Percentiles rank a stretch among this genome's conserved stretches.
Evolutionary conservation across 2,113 vertebrate species (phyloP).

Genomic region (Coptodon rendalli): DNA sequence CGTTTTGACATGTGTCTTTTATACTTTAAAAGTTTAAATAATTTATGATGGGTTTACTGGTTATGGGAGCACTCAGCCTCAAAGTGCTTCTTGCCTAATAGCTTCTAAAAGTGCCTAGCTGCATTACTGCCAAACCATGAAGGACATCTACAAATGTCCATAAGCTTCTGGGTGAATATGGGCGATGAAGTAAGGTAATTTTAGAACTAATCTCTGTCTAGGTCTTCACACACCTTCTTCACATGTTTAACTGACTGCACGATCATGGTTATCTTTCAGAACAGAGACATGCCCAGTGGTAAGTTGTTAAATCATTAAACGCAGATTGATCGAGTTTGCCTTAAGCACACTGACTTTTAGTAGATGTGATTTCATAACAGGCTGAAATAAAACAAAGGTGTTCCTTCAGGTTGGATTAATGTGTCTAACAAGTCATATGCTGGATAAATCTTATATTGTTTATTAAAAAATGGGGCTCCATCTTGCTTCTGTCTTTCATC

Average conservation of each 20-base stretch:
- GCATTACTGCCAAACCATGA: background rate
- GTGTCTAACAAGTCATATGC: background rate
- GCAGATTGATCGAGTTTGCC: background rate
- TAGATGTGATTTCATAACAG: background rate
- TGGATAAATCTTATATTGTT: background rate
- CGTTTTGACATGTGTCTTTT: background rate
- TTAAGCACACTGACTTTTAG: background rate
- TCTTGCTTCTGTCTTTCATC: background rate
- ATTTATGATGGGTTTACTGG: background rate
- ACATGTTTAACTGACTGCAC: fast-evolving
- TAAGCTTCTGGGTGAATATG: background rate
- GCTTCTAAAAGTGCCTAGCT: background rate
- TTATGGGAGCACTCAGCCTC: background rate
- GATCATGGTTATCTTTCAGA: background rate
- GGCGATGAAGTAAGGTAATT: background rate
- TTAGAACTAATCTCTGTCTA: background rate
- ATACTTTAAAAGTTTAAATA: background rate
- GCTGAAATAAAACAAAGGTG: background rate
- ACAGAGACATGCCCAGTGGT: background rate
- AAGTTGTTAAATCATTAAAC: background rate
- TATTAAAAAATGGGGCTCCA: background rate
- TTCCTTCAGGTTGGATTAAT: background rate
- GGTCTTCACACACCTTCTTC: background rate
- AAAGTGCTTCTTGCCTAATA: fast-evolving
- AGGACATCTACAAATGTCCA: background rate